These are phyloP conservation scores for Drosophila lowei DNA, from an alignment of 1,140 invertebrate genomes.

Conservation along the genomic window DNA sequence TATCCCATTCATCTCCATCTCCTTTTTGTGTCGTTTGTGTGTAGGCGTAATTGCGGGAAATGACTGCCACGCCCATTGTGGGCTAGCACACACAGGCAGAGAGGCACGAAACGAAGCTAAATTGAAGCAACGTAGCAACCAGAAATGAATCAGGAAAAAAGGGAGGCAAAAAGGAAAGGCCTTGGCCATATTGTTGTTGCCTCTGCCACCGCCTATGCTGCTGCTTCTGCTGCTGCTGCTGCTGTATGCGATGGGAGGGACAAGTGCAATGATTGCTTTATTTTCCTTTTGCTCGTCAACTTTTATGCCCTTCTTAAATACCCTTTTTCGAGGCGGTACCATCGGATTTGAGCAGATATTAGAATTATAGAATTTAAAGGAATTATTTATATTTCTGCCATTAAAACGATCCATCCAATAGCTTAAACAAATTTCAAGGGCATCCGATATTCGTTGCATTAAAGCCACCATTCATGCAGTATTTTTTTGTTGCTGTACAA, in stretches of 20 bases:
- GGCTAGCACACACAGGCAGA: conserved; percentile 49
- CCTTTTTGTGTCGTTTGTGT: conserved; percentile 46
- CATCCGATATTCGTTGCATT: no score
- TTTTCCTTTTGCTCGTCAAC: conserved; percentile 28
- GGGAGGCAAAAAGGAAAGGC: conserved; percentile 14
- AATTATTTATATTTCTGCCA: no score
- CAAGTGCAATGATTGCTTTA: conserved; percentile 78
- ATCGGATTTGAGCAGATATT: no score
- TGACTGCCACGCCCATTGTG: conserved; percentile 78
- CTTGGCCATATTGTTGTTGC: conserved; percentile 44
- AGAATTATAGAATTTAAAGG: no score
- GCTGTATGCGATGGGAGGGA: conserved; percentile 33
- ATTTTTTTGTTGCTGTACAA: conserved; percentile 46
- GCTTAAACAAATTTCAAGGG: no score
- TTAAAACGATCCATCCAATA: no score
- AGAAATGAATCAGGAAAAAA: conserved; percentile 36
- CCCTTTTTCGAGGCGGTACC: no score
- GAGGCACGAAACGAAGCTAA: conserved; percentile 23
- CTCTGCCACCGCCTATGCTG: conserved; percentile 5
- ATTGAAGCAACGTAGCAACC: conserved; percentile 56
- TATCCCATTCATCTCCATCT: conserved; percentile 14
- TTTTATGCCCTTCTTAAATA: neutral
- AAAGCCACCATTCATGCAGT: no score
- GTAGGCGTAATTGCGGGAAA: conserved; percentile 78
- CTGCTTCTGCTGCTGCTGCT: conserved; percentile 3